Percentiles rank a stretch among this genome's conserved stretches.
Conservation (phyloP, 2,113 vertebrate species). For the Corydoras maculifer region DNA sequence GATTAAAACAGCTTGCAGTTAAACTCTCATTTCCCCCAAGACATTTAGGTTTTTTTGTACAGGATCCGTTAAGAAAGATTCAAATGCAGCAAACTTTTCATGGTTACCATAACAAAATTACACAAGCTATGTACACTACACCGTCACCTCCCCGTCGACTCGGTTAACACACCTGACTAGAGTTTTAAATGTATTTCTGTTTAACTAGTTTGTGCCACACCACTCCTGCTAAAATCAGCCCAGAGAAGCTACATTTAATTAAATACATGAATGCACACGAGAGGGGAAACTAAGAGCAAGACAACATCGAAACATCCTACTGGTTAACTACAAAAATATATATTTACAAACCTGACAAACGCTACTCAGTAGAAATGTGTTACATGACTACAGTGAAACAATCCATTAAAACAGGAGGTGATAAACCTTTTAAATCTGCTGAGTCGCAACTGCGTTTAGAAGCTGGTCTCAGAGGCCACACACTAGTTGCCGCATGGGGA, state of each 20-base stretch:
- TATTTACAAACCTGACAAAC: constrained; percentile 36
- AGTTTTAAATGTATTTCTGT: constrained; percentile 43
- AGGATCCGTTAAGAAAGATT: constrained; percentile 64
- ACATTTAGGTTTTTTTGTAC: constrained; percentile 64
- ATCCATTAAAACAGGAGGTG: constrained; percentile 30
- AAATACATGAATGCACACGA: constrained; percentile 29
- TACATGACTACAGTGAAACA: constrained; percentile 36
- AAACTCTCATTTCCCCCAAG: constrained; percentile 55
- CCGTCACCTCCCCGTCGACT: constrained; percentile 39
- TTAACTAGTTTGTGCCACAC: constrained; percentile 37
- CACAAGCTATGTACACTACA: constrained; percentile 65
- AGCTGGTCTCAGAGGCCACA: too few species aligned
- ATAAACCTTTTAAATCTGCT: background rate
- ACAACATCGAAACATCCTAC: constrained; percentile 29
- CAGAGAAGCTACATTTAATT: constrained; percentile 21
- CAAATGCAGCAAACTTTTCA: constrained; percentile 47
- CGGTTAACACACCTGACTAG: constrained; percentile 49
- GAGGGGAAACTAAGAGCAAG: constrained; percentile 22
- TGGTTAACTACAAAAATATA: constrained; percentile 30
- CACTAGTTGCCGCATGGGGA: too few species aligned
- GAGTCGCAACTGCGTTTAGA: too few species aligned
- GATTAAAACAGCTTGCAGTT: constrained; percentile 47
- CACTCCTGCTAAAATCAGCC: constrained; percentile 32
- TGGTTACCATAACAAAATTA: constrained; percentile 62
- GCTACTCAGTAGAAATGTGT: constrained; percentile 36